phyloP scores from a whole-genome alignment of 2,113 vertebrate genomes.

The Lepus europaeus region DNA sequence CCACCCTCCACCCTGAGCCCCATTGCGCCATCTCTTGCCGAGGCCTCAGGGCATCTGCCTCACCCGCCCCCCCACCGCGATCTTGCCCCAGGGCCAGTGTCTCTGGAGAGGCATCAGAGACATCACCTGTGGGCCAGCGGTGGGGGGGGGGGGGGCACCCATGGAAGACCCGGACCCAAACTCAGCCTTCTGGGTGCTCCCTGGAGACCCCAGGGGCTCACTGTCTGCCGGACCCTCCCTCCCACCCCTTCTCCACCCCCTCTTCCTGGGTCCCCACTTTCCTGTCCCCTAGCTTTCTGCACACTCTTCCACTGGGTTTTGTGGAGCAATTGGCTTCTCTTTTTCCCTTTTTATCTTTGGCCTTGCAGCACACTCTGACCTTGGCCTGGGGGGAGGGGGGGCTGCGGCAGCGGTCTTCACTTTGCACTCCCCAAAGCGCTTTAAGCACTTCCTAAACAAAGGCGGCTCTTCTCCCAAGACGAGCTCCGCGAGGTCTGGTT shows the following conservation, averaged over 20 bases:
- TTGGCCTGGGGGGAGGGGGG: too few relatives aligned
- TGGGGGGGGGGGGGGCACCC: not conserved
- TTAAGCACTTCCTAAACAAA: not conserved
- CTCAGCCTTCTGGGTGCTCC: not conserved
- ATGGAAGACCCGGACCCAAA: not conserved
- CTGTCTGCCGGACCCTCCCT: accelerated
- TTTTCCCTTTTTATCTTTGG: not conserved
- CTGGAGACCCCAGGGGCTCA: not conserved
- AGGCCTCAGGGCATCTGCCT: too few relatives aligned
- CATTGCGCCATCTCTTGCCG: too few relatives aligned
- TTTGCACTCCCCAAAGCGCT: not conserved
- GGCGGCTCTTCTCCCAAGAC: not conserved
- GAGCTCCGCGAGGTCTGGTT: not conserved
- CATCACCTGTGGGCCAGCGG: too few relatives aligned
- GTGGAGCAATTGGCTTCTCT: not conserved
- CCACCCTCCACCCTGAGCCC: accelerated
- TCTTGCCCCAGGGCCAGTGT: not conserved
- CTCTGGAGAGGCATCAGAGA: accelerated
- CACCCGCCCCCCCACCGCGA: too few relatives aligned
- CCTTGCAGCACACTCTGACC: not conserved
- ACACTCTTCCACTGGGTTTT: not conserved
- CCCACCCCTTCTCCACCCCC: not conserved
- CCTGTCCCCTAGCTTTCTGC: not conserved
- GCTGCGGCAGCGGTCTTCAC: not conserved
- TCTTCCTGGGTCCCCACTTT: not conserved